A percentile compares a stretch with the other conserved stretches of the same genome.
These are phyloP conservation scores for Luidia sarsii DNA, from an alignment of 53 echinoderm and acorn worm species.

Conservation along the genomic window DNA sequence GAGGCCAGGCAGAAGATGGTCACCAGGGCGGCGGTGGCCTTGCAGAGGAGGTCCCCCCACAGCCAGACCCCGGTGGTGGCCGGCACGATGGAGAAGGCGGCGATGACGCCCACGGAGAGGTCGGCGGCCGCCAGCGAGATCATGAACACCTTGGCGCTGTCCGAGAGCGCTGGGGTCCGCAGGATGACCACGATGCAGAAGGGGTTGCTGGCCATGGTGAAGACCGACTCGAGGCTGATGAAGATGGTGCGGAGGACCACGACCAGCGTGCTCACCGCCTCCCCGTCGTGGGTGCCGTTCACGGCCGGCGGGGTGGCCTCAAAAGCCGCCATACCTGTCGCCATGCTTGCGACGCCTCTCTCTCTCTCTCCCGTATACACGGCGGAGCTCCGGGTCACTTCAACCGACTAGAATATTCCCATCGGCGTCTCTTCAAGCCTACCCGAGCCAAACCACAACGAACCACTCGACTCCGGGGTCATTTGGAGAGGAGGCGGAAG, in stretches of 20 bases:
- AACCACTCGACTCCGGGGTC: no score
- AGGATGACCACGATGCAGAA: constrained; percentile 49
- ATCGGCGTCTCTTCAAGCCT: no score
- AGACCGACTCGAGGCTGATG: constrained; percentile 36
- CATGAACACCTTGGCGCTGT: constrained; percentile 67
- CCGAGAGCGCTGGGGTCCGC: constrained; percentile 17
- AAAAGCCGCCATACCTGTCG: background rate
- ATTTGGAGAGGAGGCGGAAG: no score
- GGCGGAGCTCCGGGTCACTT: background rate
- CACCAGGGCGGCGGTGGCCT: constrained; percentile 45
- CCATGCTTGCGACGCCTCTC: background rate
- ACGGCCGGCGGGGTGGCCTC: background rate
- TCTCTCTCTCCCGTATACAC: background rate
- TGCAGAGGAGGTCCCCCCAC: constrained; percentile 43
- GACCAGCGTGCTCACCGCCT: constrained; percentile 20
- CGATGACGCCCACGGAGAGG: constrained; percentile 43
- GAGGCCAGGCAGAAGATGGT: constrained; percentile 62
- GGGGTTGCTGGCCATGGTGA: constrained; percentile 41
- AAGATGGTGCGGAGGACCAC: constrained; percentile 41
- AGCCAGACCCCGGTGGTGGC: constrained; percentile 38
- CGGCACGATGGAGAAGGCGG: constrained; percentile 43
- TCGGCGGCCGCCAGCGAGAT: constrained; percentile 57
- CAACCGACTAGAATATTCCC: no score
- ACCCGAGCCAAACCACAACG: no score
- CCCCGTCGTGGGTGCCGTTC: background rate